These are phyloP conservation scores for Micromys minutus DNA, from an alignment of 2,113 vertebrate genomes.

Conservation along the genomic window DNA sequence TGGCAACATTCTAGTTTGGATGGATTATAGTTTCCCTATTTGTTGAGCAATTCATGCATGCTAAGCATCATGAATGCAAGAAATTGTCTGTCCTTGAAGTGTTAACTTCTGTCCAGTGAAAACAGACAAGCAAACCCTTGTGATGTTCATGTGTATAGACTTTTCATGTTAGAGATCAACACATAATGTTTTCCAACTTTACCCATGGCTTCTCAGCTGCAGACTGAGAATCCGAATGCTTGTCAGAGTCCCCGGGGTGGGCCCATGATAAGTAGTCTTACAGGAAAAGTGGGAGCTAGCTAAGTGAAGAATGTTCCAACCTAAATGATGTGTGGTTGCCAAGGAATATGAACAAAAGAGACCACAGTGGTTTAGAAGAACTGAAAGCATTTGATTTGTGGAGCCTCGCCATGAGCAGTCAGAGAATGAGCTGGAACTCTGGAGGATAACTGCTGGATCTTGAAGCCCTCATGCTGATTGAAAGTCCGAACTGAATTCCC, in stretches of 20 bases:
- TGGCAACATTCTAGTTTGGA: background rate
- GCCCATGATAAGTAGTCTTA: background rate
- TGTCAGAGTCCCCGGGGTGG: background rate
- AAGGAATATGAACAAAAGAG: background rate
- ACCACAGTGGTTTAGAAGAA: background rate
- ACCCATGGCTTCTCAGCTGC: background rate
- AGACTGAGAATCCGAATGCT: background rate
- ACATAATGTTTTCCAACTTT: background rate
- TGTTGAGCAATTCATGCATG: background rate
- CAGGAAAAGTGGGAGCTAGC: background rate
- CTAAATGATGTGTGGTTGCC: background rate
- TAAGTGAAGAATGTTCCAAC: constrained; percentile 6
- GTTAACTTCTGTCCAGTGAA: background rate
- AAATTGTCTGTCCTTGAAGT: background rate
- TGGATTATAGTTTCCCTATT: background rate
- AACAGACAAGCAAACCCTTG: background rate
- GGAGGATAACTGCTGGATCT: background rate
- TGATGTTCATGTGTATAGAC: background rate
- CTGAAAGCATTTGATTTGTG: background rate
- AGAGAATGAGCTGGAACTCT: background rate
- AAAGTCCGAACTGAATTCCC: constrained; percentile 21
- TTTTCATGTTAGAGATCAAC: background rate
- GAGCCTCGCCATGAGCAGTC: background rate
- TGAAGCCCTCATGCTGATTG: background rate
- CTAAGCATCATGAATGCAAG: background rate